Evolutionary conservation across 2,888 invertebrate species (phyloP).

Genomic region (Pristionchus maxplancki): DNA sequence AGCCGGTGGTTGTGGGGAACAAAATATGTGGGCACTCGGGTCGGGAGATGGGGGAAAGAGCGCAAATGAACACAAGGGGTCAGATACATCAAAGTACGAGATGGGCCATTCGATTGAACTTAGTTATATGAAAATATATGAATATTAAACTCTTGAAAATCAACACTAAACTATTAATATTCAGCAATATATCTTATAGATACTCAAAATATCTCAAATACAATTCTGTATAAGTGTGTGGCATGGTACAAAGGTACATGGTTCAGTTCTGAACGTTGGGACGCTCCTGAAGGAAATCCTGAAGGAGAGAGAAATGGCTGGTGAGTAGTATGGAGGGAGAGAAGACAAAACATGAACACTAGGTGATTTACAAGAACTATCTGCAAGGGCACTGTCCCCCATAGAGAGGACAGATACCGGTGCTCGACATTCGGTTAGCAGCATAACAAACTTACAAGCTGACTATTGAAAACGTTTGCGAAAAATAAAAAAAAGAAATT

Average conservation of each 20-base stretch:
- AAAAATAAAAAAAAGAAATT: not conserved
- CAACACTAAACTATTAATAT: not conserved
- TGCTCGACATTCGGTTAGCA: not conserved
- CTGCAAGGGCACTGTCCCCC: not conserved
- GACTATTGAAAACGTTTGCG: not conserved
- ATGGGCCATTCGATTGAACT: not conserved
- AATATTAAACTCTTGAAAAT: not conserved
- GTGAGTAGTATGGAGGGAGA: not conserved
- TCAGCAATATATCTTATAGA: not conserved
- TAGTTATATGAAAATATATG: not conserved
- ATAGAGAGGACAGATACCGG: not conserved
- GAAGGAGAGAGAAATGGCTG: not conserved
- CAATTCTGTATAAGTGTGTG: not conserved
- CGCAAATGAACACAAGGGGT: not conserved
- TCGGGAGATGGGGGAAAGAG: not conserved
- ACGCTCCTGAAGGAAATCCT: not conserved
- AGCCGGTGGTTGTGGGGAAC: not conserved
- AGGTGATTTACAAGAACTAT: slow-evolving; percentile 10
- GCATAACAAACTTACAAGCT: not conserved
- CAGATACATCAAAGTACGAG: not conserved
- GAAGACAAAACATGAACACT: slow-evolving; percentile 7
- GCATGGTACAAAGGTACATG: slow-evolving; percentile 1
- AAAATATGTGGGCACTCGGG: slow-evolving; percentile 16
- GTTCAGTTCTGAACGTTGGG: not conserved
- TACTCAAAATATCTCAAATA: not conserved